Base-by-base conservation (phyloP, 2,888 invertebrate genomes). In the Cantharis lateralis region DNA sequence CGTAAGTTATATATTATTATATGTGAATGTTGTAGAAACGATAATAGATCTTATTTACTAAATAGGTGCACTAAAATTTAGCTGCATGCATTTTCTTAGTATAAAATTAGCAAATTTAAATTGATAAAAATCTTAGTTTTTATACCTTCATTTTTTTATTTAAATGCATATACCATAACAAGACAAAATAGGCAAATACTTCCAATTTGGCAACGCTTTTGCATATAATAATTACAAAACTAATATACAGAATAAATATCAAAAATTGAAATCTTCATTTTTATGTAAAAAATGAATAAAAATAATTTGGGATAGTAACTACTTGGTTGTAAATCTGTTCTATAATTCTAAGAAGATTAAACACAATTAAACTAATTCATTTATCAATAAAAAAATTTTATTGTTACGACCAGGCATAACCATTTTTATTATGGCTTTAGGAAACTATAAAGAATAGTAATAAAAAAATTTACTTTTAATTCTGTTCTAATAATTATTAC, bases 1-100 rank as follows among this genome's bases (percentile, higher is more conserved):
- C 79, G 76, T 75, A 77, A 77, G 81, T 82, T 81, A 80, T 82
- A 78, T 81, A 79, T 78, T 80, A 81, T 82, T 80, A 82, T 82
- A 48, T 48, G 48, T 48, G 48, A 48, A 48, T 48, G 48, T 48
- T 48, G 48, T 48, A 48, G 48, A 48, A 48, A 48, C 48, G 48
- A 48, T 48, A 48, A 48, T 48, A 48, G 48, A 48, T 48, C 48
- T 48, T 48, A 48, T 48, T 48, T 48, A n/a, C 48, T 48, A 48
- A 48, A 48, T 48, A 48, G 48, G 48, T 48, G 48, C 48, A 48
- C 48, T 9, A n/a, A 48, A 48, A 48, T 48, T 48, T 48, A 48
- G n/a, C 48, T 48, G 48, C 48, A 48, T 48, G 48, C 48, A n/a
- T n/a, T 48, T 48, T 48, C 48, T 48, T 48, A 48, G 48, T 26